These are phyloP conservation scores for Desoria tigrina DNA, from an alignment of 2,888 invertebrate species.

Conservation along the genomic window DNA sequence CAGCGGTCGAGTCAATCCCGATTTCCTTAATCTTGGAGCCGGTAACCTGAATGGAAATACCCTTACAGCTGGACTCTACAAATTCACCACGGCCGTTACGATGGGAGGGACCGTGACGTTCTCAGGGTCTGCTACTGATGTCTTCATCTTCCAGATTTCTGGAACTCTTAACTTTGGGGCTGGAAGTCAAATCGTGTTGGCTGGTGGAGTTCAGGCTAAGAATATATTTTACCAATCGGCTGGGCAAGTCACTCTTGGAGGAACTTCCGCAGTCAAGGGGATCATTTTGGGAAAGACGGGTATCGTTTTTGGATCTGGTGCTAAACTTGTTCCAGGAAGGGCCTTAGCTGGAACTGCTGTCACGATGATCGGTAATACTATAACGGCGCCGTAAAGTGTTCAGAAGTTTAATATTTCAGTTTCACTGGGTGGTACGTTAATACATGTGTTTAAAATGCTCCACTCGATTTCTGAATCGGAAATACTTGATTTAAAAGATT, in stretches of 20 bases:
- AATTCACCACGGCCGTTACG: conserved; percentile 10
- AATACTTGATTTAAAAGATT: too few species aligned
- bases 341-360: conserved; percentile 19
- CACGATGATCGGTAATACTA: conserved; percentile 14
- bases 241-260: conserved; percentile 13
- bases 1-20: conserved; percentile 12
- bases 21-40: conserved; percentile 12
- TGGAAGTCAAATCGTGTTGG: conserved; percentile 2
- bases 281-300: conserved; percentile 20
- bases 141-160: conserved; percentile 21
- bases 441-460: too few species aligned
- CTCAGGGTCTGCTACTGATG: conserved; percentile 3
- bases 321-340: conserved; percentile 3
- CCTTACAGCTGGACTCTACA: conserved; percentile 16
- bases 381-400: background rate
- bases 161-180: conserved; percentile 6
- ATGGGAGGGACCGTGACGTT: conserved; percentile 17
- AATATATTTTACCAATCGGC: conserved; percentile 21
- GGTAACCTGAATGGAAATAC: background rate
- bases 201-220: background rate
- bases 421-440: too few species aligned
- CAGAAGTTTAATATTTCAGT: too few species aligned
- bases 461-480: too few species aligned
- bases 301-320: conserved; percentile 21
- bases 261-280: conserved; percentile 6